Evolutionary conservation across 2,888 invertebrate species (phyloP).

Genomic region (Odontothrips loti): DNA sequence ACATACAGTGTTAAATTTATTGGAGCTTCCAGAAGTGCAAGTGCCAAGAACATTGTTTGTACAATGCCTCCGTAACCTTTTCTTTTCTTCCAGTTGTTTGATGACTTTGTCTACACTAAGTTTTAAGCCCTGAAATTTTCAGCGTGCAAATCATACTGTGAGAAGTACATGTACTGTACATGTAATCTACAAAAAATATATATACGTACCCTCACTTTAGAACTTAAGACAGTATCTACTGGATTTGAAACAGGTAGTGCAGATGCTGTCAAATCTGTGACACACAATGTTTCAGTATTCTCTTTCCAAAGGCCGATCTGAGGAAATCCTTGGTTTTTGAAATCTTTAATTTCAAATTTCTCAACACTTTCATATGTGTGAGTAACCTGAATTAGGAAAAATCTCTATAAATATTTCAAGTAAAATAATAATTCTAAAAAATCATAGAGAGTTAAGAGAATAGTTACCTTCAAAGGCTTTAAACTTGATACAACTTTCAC

Average conservation of each 20-base stretch:
- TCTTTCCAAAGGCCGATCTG: not conserved
- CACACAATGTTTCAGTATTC: not conserved
- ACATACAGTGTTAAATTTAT: not conserved
- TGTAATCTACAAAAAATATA: not conserved
- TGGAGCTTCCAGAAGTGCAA: not conserved
- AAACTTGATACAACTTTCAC: not conserved
- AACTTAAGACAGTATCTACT: not conserved
- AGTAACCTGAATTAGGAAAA: not conserved
- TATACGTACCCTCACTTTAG: not conserved
- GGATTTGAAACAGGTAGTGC: not conserved
- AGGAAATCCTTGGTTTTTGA: not conserved
- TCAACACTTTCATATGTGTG: not conserved
- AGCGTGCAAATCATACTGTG: too few relatives aligned
- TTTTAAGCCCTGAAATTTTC: not conserved
- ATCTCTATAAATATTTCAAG: not conserved
- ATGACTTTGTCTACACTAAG: not conserved
- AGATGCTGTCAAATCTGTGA: not conserved
- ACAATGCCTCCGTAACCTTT: not conserved
- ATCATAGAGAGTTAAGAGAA: not conserved
- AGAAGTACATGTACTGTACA: too few relatives aligned
- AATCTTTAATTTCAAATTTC: not conserved
- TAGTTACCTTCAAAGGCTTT: not conserved
- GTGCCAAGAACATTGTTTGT: not conserved
- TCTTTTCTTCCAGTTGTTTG: not conserved
- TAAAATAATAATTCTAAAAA: not conserved